A percentile compares a stretch with the other conserved stretches of the same genome.
These are phyloP conservation scores for Corvus hawaiiensis DNA, from an alignment of 2,113 vertebrate genomes.

Conservation along the genomic window DNA sequence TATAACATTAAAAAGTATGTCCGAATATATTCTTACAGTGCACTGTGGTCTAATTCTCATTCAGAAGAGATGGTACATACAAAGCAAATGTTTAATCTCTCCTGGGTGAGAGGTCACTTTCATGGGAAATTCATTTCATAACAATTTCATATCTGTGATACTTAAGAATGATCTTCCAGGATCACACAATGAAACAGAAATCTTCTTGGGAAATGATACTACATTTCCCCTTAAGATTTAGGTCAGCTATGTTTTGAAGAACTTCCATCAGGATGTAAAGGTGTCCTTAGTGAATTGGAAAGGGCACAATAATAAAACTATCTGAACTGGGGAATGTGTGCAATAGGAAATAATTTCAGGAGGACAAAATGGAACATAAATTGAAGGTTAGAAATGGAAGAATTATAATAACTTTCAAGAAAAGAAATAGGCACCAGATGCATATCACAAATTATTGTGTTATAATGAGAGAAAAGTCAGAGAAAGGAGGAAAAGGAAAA, in stretches of 20 bases:
- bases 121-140: slow-evolving; percentile 38
- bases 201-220: slow-evolving; percentile 26
- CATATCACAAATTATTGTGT: neutral
- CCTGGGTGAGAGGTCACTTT: neutral
- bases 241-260: slow-evolving; percentile 16
- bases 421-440: neutral
- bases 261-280: slow-evolving; percentile 17
- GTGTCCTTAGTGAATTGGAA: slow-evolving; percentile 35
- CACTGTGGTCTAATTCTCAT: neutral
- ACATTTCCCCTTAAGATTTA: neutral
- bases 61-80: neutral
- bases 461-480: neutral
- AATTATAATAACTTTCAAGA: neutral
- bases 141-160: neutral
- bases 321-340: slow-evolving; percentile 5
- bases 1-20: neutral
- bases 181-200: slow-evolving; percentile 1
- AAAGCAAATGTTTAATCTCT: slow-evolving; percentile 36
- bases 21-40: neutral
- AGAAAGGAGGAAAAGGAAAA: neutral
- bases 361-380: slow-evolving; percentile 33
- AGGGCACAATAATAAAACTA: slow-evolving; percentile 43
- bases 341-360: slow-evolving; percentile 46
- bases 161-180: slow-evolving; percentile 9
- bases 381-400: neutral